A percentile compares a stretch with the other conserved stretches of the same genome.
These are phyloP conservation scores for Orcinus orca DNA, from an alignment of 2,113 vertebrate genomes.

Conservation along the genomic window DNA sequence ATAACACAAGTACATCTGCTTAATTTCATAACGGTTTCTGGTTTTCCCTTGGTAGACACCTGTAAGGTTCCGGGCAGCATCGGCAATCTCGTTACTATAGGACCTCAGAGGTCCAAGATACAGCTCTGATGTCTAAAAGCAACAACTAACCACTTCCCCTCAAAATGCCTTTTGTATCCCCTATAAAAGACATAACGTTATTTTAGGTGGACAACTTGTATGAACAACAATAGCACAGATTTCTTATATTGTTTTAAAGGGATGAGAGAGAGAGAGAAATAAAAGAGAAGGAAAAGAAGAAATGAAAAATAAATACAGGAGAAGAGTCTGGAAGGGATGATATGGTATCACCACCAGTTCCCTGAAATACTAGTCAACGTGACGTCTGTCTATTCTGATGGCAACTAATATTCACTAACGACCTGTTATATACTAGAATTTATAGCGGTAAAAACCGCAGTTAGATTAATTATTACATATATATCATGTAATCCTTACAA, in stretches of 20 bases:
- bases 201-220: neutral
- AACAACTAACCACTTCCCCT: neutral
- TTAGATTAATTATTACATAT: neutral
- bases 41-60: neutral
- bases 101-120: neutral
- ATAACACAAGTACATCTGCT: neutral
- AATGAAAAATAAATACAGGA: neutral
- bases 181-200: neutral
- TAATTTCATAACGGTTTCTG: neutral
- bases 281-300: neutral
- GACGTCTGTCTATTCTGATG: neutral
- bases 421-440: neutral
- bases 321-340: neutral
- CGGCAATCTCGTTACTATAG: rapidly evolving
- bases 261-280: neutral
- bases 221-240: neutral
- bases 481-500: neutral
- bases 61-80: neutral
- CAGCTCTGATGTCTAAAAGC: neutral
- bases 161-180: neutral
- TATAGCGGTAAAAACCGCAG: neutral
- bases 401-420: neutral
- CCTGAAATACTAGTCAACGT: neutral
- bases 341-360: neutral
- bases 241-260: neutral